Conservation (phyloP, 2,797 vertebrate genomes). For the Pteropus rufus region DNA sequence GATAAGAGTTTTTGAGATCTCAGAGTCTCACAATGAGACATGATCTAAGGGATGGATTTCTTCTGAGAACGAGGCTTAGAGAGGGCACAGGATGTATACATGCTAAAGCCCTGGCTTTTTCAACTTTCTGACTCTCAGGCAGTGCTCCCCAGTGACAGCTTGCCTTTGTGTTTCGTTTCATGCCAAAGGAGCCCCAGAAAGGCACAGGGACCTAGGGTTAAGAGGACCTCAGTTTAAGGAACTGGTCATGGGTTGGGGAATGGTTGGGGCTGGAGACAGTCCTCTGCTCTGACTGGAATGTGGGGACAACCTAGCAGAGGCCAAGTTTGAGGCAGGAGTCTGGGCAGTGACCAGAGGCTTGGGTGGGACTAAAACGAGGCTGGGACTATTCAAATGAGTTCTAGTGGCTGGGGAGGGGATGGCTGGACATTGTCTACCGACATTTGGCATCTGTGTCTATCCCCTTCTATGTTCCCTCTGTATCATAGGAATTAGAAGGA, state of each 20-base stretch:
- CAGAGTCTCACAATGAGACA: neutral
- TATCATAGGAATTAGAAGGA: neutral
- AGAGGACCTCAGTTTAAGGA: neutral
- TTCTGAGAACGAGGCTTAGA: neutral
- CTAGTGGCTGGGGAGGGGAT: neutral
- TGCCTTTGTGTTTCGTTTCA: neutral
- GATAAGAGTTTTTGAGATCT: neutral
- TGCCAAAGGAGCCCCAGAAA: neutral
- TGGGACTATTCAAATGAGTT: neutral
- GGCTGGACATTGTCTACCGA: rapidly evolving
- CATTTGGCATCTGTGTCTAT: neutral
- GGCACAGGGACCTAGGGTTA: neutral
- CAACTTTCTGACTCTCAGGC: neutral
- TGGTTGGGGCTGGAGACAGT: neutral
- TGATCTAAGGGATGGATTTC: neutral
- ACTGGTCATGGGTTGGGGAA: neutral
- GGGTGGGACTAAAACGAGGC: neutral
- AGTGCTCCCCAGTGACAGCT: neutral
- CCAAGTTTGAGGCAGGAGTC: neutral
- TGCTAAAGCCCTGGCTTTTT: neutral
- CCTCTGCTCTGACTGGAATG: no score
- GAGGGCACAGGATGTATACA: rapidly evolving
- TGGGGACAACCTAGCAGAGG: neutral
- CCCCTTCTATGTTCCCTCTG: neutral
- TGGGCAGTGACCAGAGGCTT: neutral